phyloP scores from a whole-genome alignment of 2,113 vertebrate species.

The Oenanthe oenanthe region DNA sequence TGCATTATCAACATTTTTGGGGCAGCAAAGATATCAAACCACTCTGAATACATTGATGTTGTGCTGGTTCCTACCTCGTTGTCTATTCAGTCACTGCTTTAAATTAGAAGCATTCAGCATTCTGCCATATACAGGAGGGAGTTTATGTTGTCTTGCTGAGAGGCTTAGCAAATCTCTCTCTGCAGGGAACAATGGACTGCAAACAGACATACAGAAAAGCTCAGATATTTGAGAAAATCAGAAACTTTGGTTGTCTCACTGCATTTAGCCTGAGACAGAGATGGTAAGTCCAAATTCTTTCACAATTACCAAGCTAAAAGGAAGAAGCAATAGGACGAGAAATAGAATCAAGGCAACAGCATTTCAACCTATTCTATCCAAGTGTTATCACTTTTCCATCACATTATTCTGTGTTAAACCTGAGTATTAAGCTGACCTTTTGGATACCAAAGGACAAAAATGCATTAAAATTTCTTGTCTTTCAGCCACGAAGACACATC shows the following conservation, averaged over 20 bases:
- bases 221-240: neutral
- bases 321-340: neutral
- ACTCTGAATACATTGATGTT: neutral
- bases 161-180: neutral
- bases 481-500: neutral
- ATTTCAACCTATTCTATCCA: neutral
- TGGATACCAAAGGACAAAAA: neutral
- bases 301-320: neutral
- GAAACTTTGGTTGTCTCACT: neutral
- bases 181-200: neutral
- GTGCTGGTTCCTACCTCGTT: neutral
- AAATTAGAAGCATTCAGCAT: neutral
- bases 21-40: neutral
- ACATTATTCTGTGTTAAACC: neutral
- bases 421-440: neutral
- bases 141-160: neutral
- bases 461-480: neutral
- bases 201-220: neutral
- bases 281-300: neutral
- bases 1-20: neutral
- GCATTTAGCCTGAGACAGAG: neutral
- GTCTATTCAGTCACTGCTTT: neutral
- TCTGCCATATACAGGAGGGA: neutral
- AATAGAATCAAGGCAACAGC: neutral
- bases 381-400: neutral